phyloP scores from a whole-genome alignment of 2,797 vertebrate genomes.

The Enteromius anoplus region DNA sequence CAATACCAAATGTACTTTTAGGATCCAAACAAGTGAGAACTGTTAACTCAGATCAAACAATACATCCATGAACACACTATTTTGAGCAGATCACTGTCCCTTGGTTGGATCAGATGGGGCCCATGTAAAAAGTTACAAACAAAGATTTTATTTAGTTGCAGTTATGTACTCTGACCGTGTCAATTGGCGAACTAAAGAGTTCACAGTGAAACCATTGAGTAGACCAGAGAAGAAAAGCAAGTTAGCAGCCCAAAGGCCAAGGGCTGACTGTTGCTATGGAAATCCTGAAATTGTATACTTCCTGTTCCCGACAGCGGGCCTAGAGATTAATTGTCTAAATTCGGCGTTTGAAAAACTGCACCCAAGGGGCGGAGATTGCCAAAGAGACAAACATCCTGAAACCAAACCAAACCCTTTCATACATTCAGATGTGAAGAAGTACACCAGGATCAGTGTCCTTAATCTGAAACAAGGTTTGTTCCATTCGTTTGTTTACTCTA shows the following conservation, averaged over 20 bases:
- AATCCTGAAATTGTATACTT: constrained; percentile 80
- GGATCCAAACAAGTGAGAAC: neutral
- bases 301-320: constrained; percentile 69
- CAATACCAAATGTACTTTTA: neutral
- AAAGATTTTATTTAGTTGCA: constrained; percentile 41
- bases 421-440: constrained; percentile 61
- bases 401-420: constrained; percentile 65
- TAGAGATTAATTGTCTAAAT: constrained; percentile 76
- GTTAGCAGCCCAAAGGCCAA: constrained; percentile 53
- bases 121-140: constrained; percentile 1
- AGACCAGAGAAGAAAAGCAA: constrained; percentile 42
- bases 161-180: constrained; percentile 29
- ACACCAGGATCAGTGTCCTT: constrained; percentile 66
- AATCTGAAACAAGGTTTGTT: constrained; percentile 62
- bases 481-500: constrained; percentile 50
- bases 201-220: constrained; percentile 55
- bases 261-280: constrained; percentile 71
- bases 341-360: constrained; percentile 66
- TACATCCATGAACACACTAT: neutral
- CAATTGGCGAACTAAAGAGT: constrained; percentile 43
- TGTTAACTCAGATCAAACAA: neutral
- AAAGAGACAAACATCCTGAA: constrained; percentile 62
- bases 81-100: neutral
- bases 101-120: neutral
- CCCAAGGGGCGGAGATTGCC: constrained; percentile 63